Conservation (phyloP, 2,797 vertebrate genomes). For the Macrochelys suwanniensis region DNA sequence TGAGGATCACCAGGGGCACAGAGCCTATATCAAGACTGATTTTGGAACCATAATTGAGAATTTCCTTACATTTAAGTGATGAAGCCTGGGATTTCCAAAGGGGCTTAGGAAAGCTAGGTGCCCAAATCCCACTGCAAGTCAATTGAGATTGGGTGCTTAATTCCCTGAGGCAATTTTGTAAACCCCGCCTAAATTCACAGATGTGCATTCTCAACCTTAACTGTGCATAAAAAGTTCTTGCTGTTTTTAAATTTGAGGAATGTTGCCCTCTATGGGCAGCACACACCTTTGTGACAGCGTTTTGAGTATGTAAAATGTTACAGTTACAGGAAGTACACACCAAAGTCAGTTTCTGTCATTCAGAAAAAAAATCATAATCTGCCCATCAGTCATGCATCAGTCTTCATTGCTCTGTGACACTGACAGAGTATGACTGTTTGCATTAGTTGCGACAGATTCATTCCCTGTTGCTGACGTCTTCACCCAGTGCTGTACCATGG, state of each 20-base stretch:
- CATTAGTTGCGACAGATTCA: background rate
- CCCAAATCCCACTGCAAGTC: conserved; percentile 20
- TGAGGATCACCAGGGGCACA: background rate
- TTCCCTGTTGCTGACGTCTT: background rate
- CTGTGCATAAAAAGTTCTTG: background rate
- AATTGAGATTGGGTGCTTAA: background rate
- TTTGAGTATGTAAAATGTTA: background rate
- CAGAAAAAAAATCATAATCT: background rate
- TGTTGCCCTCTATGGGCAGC: background rate
- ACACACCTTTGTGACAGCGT: background rate
- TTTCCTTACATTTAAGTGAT: background rate
- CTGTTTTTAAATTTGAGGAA: background rate
- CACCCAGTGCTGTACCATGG: conserved; percentile 9
- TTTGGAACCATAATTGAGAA: background rate
- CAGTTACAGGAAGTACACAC: background rate
- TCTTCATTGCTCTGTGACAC: rapidly evolving
- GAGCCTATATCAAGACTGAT: background rate
- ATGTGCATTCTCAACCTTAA: background rate
- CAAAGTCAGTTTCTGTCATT: rapidly evolving
- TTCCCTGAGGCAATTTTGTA: conserved; percentile 31
- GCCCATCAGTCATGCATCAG: background rate
- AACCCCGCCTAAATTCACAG: conserved; percentile 31
- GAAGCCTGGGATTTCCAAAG: conserved; percentile 25
- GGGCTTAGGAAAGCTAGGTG: conserved; percentile 22
- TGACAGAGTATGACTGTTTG: background rate